A percentile compares a stretch with the other conserved stretches of the same genome.
Evolutionary conservation across 2,113 vertebrate genomes (phyloP).

Genomic region (Hippocampus abdominalis): DNA sequence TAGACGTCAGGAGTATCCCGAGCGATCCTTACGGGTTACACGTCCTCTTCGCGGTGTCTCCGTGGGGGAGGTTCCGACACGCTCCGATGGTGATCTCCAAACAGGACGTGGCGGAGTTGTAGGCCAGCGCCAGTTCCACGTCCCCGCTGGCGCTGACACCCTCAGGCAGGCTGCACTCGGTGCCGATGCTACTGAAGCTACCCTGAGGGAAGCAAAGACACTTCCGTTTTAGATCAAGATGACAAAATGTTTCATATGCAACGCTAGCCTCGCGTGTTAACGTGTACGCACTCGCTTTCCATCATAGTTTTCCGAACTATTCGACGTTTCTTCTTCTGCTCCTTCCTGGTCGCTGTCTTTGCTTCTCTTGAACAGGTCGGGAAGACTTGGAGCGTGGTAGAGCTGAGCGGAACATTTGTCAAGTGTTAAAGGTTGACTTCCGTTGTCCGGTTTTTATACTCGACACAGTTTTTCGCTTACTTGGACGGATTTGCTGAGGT

Average conservation of each 20-base stretch:
- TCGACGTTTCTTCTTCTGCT: slow-evolving; percentile 58
- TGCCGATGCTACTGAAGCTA: slow-evolving; percentile 78
- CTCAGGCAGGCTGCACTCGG: slow-evolving; percentile 72
- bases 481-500: slow-evolving; percentile 72
- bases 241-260: neutral
- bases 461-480: slow-evolving; percentile 48
- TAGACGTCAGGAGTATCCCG: neutral
- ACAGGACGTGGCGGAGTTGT: slow-evolving; percentile 65
- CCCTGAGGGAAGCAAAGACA: slow-evolving; percentile 39
- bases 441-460: no score
- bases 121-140: slow-evolving; percentile 81
- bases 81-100: slow-evolving; percentile 80
- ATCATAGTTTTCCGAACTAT: slow-evolving; percentile 45
- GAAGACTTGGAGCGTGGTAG: slow-evolving; percentile 69
- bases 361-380: slow-evolving; percentile 63
- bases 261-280: neutral
- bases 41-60: slow-evolving; percentile 80
- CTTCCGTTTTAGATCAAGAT: neutral
- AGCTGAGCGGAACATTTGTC: slow-evolving; percentile 59
- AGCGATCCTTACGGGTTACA: slow-evolving; percentile 83
- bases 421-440: neutral
- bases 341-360: slow-evolving; percentile 59
- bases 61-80: slow-evolving; percentile 80
- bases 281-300: slow-evolving; percentile 54
- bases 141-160: slow-evolving; percentile 72